Percentiles rank a stretch among this genome's conserved stretches.
Conservation (phyloP, 2,888 invertebrate species). For the Apodemia hepburni region DNA sequence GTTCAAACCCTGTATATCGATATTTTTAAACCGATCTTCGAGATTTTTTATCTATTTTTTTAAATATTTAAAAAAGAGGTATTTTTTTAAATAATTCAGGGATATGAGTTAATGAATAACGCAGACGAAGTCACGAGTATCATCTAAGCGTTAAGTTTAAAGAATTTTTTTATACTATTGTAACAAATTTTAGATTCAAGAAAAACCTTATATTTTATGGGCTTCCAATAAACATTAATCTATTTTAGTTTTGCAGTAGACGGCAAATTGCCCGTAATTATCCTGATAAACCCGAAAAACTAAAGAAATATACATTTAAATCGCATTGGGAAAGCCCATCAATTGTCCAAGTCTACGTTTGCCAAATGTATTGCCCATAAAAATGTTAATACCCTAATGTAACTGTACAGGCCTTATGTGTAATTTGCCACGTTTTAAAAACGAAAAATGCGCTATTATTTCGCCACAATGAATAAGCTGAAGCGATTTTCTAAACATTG, state of each 20-base stretch:
- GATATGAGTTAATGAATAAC: too few relatives aligned
- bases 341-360: slow-evolving; percentile 58
- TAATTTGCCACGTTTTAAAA: slow-evolving; percentile 73
- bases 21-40: too few relatives aligned
- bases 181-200: slow-evolving; percentile 13
- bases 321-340: slow-evolving; percentile 57
- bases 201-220: slow-evolving; percentile 6
- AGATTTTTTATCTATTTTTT: too few relatives aligned
- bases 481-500: slow-evolving; percentile 28
- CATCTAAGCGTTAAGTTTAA: not conserved
- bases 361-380: slow-evolving; percentile 71
- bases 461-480: slow-evolving; percentile 31
- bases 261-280: slow-evolving; percentile 24
- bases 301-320: slow-evolving; percentile 40
- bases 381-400: slow-evolving; percentile 76
- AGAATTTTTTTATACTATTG: not conserved
- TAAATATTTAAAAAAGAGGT: too few relatives aligned
- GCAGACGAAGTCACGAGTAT: too few relatives aligned
- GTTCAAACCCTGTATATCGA: too few relatives aligned
- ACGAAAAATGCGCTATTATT: slow-evolving; percentile 56
- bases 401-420: slow-evolving; percentile 73
- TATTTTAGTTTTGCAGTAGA: slow-evolving; percentile 13
- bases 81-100: too few relatives aligned
- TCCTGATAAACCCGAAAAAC: slow-evolving; percentile 21
- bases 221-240: slow-evolving; percentile 11